Evolutionary conservation across 2,797 vertebrate genomes (phyloP).

Genomic region (Lepidocolaptes lacrymiger): DNA sequence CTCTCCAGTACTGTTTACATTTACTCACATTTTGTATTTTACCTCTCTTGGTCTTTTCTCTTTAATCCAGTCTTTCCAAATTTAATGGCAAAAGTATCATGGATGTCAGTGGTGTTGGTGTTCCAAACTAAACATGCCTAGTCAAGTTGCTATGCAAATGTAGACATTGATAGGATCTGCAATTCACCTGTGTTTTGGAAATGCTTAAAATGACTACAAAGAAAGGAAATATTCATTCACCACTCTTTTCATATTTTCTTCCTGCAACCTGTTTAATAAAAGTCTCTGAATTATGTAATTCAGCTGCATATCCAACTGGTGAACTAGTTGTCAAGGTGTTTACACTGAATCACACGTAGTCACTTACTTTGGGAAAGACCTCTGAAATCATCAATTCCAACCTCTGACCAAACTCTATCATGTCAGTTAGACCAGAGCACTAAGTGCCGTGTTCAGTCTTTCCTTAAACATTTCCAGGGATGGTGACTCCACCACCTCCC

Average conservation of each 20-base stretch:
- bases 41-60: not conserved
- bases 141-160: rapidly evolving
- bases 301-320: not conserved
- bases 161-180: not conserved
- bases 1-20: not conserved
- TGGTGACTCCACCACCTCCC: not conserved
- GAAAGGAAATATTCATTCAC: not conserved
- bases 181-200: not conserved
- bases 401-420: not conserved
- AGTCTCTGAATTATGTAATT: not conserved
- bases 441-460: not conserved
- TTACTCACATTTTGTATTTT: not conserved
- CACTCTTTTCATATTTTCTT: not conserved
- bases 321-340: not conserved
- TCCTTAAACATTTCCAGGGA: not conserved
- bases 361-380: not conserved
- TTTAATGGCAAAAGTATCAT: not conserved
- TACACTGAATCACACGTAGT: not conserved
- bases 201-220: not conserved
- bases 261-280: not conserved
- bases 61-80: not conserved
- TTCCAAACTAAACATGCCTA: not conserved
- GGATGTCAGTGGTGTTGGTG: not conserved
- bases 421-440: not conserved
- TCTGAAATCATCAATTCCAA: not conserved